A percentile compares a stretch with the other conserved stretches of the same genome.
Conservation (phyloP, 2,797 vertebrate species). For the Gymnoscopelus braueri region DNA sequence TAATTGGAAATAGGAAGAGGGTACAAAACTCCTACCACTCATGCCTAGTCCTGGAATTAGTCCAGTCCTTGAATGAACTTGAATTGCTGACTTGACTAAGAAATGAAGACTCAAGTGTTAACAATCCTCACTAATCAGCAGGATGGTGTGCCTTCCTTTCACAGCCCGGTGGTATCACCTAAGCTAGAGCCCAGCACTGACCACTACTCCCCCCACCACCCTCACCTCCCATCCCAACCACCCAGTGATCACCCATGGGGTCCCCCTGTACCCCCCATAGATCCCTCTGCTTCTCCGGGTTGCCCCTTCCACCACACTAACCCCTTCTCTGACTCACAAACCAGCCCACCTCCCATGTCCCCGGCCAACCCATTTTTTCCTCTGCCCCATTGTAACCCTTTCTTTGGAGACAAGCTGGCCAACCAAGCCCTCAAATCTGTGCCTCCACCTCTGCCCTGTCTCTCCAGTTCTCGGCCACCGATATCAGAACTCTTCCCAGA, state of each 20-base stretch:
- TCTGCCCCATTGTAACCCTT: constrained; percentile 87
- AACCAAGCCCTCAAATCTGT: constrained; percentile 83
- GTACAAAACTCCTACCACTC: too few species aligned
- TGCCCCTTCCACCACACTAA: constrained; percentile 80
- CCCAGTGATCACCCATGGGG: constrained; percentile 50
- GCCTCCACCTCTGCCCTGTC: constrained; percentile 87
- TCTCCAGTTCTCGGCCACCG: constrained; percentile 84
- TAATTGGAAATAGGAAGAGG: too few species aligned
- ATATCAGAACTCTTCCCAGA: constrained; percentile 73
- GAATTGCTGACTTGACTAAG: too few species aligned
- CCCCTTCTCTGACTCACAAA: constrained; percentile 77
- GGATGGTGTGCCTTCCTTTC: constrained; percentile 91
- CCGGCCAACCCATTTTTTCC: constrained; percentile 88
- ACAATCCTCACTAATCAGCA: constrained; percentile 81
- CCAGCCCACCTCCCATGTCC: constrained; percentile 74
- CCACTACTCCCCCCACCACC: constrained; percentile 41
- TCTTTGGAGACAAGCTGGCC: constrained; percentile 85
- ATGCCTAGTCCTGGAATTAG: too few species aligned
- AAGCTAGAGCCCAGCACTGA: constrained; percentile 87
- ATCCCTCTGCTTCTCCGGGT: constrained; percentile 53
- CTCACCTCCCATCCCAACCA: constrained; percentile 67
- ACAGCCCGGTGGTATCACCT: constrained; percentile 92
- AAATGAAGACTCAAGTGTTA: constrained; percentile 14
- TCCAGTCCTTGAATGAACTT: too few species aligned
- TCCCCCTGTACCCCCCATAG: constrained; percentile 69